Evolutionary conservation across 2,797 vertebrate genomes (phyloP).

Genomic region (Erethizon dorsatum): DNA sequence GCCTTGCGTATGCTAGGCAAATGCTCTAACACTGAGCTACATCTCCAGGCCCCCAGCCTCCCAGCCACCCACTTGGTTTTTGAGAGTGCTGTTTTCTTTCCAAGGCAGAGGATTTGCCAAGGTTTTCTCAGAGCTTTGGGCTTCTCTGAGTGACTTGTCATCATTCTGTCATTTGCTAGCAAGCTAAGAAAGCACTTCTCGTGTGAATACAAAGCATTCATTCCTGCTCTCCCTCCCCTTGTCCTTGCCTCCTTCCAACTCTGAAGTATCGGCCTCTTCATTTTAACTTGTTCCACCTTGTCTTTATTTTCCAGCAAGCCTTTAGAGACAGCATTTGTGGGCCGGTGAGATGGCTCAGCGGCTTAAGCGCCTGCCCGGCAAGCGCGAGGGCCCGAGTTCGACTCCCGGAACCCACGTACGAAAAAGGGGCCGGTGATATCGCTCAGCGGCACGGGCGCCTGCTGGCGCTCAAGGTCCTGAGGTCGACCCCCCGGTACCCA

Average conservation of each 20-base stretch:
- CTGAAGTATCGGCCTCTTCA: not conserved
- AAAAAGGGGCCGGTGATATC: no score
- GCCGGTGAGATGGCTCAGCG: no score
- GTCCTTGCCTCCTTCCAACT: not conserved
- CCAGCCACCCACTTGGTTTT: not conserved
- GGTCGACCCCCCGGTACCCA: no score
- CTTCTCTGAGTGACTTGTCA: constrained; percentile 28
- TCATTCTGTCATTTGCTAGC: not conserved
- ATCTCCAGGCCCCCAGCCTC: not conserved
- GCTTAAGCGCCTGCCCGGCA: no score
- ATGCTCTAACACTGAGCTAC: not conserved
- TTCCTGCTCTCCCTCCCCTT: not conserved
- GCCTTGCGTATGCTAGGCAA: not conserved
- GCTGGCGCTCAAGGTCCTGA: no score
- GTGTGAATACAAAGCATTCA: not conserved
- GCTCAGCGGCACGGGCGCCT: no score
- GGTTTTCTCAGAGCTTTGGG: constrained; percentile 7
- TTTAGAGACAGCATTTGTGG: constrained; percentile 5
- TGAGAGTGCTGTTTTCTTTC: constrained; percentile 37
- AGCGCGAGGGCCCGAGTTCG: no score
- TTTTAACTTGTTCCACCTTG: not conserved
- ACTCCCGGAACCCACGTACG: no score
- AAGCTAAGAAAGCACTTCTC: not conserved
- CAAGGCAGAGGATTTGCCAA: constrained; percentile 6
- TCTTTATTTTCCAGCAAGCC: constrained; percentile 8